A percentile compares a stretch with the other conserved stretches of the same genome.
Conservation (phyloP, 2,888 invertebrate species). For the Orthonychiurus folsomi region DNA sequence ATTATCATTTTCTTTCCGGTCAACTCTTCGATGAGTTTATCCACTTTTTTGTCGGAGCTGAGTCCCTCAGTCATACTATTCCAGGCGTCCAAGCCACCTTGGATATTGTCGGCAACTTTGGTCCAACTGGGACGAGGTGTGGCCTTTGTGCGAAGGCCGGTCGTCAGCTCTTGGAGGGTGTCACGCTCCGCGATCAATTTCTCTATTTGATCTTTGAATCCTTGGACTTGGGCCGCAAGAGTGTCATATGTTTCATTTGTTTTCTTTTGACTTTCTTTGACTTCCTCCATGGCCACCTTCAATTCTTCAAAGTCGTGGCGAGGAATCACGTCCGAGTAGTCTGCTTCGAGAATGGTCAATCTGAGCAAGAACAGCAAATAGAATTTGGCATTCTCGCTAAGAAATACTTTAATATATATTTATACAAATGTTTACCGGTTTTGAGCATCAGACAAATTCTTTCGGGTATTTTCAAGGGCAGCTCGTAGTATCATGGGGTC, state of each 20-base stretch:
- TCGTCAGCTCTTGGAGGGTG: background rate
- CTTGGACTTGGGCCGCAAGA: constrained; percentile 11
- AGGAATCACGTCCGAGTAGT: constrained; percentile 29
- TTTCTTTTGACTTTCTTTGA: constrained; percentile 13
- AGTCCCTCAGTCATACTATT: constrained; percentile 47
- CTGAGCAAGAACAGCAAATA: constrained; percentile 14
- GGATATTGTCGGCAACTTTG: constrained; percentile 47
- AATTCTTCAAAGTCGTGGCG: constrained; percentile 23
- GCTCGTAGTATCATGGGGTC: constrained; percentile 18
- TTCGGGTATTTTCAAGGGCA: constrained; percentile 16
- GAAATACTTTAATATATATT: constrained; percentile 6
- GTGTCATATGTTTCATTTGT: constrained; percentile 14
- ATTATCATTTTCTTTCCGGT: constrained; percentile 13
- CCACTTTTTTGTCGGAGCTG: constrained; percentile 46
- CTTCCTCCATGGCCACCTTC: constrained; percentile 11
- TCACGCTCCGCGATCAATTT: constrained; percentile 19
- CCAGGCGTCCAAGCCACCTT: constrained; percentile 51
- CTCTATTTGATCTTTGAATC: constrained; percentile 16
- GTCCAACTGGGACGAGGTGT: constrained; percentile 30
- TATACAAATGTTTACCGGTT: constrained; percentile 14
- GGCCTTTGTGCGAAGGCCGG: constrained; percentile 15
- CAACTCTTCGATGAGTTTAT: constrained; percentile 47
- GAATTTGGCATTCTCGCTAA: background rate
- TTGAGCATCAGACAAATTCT: constrained; percentile 25
- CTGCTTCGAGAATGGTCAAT: constrained; percentile 23